A percentile compares a stretch with the other conserved stretches of the same genome.
These are phyloP conservation scores for Pseudocheirus occidentalis DNA, from an alignment of 2,797 vertebrate genomes.

Conservation along the genomic window DNA sequence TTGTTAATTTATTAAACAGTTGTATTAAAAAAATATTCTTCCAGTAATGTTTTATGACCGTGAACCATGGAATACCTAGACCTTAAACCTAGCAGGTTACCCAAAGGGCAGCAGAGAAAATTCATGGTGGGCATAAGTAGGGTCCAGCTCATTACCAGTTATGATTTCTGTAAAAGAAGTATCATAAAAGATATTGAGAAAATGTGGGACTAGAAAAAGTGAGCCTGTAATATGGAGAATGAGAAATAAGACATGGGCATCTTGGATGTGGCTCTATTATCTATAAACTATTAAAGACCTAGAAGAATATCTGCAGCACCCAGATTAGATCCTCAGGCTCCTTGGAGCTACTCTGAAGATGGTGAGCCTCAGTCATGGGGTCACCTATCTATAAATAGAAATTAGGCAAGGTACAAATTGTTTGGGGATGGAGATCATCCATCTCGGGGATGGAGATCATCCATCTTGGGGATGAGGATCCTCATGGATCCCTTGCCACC, in stretches of 20 bases:
- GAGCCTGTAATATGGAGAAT: neutral
- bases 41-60: neutral
- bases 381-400: neutral
- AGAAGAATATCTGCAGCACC: neutral
- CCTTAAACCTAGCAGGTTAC: neutral
- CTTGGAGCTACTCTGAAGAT: neutral
- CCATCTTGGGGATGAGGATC: too few species aligned
- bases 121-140: neutral
- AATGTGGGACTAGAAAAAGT: neutral
- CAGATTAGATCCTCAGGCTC: neutral
- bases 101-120: neutral
- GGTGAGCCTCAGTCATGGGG: neutral
- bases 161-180: too few species aligned
- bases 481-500: neutral
- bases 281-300: neutral
- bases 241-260: neutral
- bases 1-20: neutral
- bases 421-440: neutral
- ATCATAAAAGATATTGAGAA: neutral
- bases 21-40: too few species aligned
- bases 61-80: neutral
- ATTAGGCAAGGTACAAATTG: neutral
- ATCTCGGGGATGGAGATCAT: too few species aligned
- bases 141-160: too few species aligned
- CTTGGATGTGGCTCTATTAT: neutral